Base-by-base conservation (phyloP, 2,888 invertebrate genomes). In the Drosophila picticornis region DNA sequence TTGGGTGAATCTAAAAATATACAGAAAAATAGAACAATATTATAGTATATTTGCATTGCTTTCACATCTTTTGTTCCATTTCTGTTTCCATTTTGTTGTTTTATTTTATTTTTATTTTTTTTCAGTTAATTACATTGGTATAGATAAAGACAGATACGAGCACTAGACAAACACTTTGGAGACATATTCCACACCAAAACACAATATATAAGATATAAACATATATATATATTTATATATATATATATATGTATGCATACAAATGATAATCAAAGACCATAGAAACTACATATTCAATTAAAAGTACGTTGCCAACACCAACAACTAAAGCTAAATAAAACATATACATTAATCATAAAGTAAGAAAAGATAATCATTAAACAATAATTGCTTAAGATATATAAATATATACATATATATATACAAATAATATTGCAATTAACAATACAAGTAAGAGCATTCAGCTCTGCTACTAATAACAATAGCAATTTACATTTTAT, bases 1-100 rank as follows among this genome's bases (percentile, higher is more conserved):
- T 92, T 93, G 91, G 92, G 90, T 88, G 93, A 92, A 92, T 93
- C 93, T 93, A 93, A 92, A 93, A 93, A 92, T 93, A 93, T 91
- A 93, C 80, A 91, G 88, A 90, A 88, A 89, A 87, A 77, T 67
- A 65, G 70, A 68, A 75, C 81, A 81, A 77, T 38, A 81, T 81
- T 81, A 80, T 80, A 77, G 51, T 67, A 72, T 73, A 48, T 61
- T 56, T 66, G 72, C 75, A 67, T 65, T 40, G 16, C 11, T 25
- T 56, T 70, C 11, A 22, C 48, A 25, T 25, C 65, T 22, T 62
- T 58, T 76, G 25, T 73, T 38, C 60, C 63, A 48, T 70, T 67
- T 66, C 52, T 38, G 22, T 29, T 61, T 43, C 57, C 31, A 61
- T 48, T 61, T 52, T n/a, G 19, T 57, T 51, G 10, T n/a, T 29